These are phyloP conservation scores for Crax fasciolata DNA, from an alignment of 2,797 vertebrate genomes.

Conservation along the genomic window DNA sequence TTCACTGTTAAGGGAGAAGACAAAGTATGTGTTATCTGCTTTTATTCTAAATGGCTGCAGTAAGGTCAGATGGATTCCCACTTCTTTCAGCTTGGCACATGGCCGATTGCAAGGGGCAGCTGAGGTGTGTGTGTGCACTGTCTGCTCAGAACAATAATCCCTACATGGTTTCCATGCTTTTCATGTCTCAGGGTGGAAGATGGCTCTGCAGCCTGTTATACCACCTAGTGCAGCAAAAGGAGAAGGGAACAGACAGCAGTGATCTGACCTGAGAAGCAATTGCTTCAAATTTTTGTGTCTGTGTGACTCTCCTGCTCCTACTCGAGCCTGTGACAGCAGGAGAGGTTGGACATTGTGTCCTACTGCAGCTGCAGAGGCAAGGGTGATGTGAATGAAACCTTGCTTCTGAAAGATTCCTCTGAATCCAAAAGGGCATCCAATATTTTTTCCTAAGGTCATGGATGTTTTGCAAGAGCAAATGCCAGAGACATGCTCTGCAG, in stretches of 20 bases:
- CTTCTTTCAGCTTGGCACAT: neutral
- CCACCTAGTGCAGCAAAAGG: neutral
- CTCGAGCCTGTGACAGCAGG: neutral
- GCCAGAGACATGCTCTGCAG: neutral
- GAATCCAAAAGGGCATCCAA: neutral
- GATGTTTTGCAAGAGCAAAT: slow-evolving; percentile 22
- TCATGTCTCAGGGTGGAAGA: neutral
- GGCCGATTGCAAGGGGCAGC: neutral
- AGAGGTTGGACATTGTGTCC: neutral
- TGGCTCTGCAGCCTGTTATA: neutral
- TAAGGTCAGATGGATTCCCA: neutral
- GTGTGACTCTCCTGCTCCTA: neutral
- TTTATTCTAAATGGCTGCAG: neutral
- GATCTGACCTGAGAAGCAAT: neutral
- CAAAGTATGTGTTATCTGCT: neutral
- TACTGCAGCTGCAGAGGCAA: neutral
- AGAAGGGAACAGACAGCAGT: neutral
- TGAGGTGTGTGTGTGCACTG: neutral
- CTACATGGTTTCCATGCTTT: neutral
- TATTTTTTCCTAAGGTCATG: slow-evolving; percentile 9
- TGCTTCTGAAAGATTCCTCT: neutral
- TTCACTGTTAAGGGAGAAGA: neutral
- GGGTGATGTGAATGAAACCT: neutral
- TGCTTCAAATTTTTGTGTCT: neutral
- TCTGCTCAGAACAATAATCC: neutral